A percentile compares a stretch with the other conserved stretches of the same genome.
Conservation (phyloP, 2,888 invertebrate genomes). For the Leuctra nigra region DNA sequence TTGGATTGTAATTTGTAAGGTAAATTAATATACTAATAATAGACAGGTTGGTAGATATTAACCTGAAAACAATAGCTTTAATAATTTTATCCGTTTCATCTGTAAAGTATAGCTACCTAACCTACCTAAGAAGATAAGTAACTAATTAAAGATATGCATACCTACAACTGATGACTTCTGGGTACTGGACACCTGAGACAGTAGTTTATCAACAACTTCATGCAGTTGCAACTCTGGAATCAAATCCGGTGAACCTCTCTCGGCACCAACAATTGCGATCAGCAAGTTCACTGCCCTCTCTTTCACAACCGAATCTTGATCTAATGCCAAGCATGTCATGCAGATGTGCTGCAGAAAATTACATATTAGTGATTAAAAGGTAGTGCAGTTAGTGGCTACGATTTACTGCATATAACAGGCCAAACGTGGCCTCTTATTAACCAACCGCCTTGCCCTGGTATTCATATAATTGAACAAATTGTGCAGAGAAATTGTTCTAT, state of each 20-base stretch:
- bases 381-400: not conserved
- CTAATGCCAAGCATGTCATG: constrained; percentile 28
- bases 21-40: too few species aligned
- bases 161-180: not conserved
- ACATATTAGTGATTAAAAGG: not conserved
- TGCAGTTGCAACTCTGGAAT: not conserved
- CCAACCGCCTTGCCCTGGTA: too few species aligned
- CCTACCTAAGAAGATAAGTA: too few species aligned
- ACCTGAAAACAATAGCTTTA: too few species aligned
- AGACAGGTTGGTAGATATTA: too few species aligned
- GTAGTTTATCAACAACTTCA: constrained; percentile 12
- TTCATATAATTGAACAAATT: not conserved
- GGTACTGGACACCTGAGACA: not conserved
- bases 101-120: too few species aligned
- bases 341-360: constrained; percentile 23
- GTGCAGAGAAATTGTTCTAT: not conserved
- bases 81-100: too few species aligned
- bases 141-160: too few species aligned
- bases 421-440: too few species aligned
- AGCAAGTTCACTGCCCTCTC: constrained; percentile 32
- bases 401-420: not conserved
- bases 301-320: constrained; percentile 32
- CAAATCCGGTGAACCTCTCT: constrained; percentile 15
- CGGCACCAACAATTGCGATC: constrained; percentile 15
- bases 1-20: too few species aligned